Evolutionary conservation across 2,797 vertebrate species (phyloP).

Genomic region (Mallotus villosus): DNA sequence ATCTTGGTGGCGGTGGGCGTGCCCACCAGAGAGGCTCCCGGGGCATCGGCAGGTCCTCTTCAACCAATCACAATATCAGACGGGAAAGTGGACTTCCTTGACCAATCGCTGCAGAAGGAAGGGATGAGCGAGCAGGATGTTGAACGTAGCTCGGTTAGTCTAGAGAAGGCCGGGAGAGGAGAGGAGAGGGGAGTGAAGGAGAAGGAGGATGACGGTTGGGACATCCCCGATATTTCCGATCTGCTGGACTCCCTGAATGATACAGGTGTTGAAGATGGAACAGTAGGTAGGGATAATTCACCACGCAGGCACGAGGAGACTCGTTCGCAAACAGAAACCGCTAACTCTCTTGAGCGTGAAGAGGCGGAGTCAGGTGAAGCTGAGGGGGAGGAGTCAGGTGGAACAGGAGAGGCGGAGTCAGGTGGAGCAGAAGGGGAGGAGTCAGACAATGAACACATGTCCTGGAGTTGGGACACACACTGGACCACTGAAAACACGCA

Average conservation of each 20-base stretch:
- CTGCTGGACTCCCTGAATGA: conserved; percentile 70
- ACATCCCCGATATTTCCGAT: conserved; percentile 80
- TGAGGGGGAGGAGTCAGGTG: conserved; percentile 36
- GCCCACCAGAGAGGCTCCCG: conserved; percentile 79
- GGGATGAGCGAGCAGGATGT: conserved; percentile 15
- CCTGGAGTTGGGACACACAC: conserved; percentile 73
- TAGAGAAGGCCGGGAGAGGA: conserved; percentile 5
- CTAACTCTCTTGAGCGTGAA: conserved; percentile 24
- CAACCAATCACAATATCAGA: conserved; percentile 33
- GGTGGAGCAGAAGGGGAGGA: conserved; percentile 26
- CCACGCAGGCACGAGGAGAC: conserved; percentile 16
- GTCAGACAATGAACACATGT: conserved; percentile 50
- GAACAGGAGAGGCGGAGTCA: conserved; percentile 27
- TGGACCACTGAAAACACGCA: conserved; percentile 60
- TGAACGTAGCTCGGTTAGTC: conserved; percentile 8
- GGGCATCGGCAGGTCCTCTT: conserved; percentile 43
- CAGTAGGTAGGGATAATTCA: conserved; percentile 15
- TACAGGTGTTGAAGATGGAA: conserved; percentile 36
- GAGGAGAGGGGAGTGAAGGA: conserved; percentile 27
- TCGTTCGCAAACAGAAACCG: background rate
- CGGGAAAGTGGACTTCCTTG: conserved; percentile 29
- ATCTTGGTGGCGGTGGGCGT: conserved; percentile 91
- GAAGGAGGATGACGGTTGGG: conserved; percentile 67
- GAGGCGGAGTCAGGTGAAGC: conserved; percentile 27
- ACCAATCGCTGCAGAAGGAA: conserved; percentile 23